Conservation (phyloP, 2,113 vertebrate genomes). For the Gopherus flavomarginatus region DNA sequence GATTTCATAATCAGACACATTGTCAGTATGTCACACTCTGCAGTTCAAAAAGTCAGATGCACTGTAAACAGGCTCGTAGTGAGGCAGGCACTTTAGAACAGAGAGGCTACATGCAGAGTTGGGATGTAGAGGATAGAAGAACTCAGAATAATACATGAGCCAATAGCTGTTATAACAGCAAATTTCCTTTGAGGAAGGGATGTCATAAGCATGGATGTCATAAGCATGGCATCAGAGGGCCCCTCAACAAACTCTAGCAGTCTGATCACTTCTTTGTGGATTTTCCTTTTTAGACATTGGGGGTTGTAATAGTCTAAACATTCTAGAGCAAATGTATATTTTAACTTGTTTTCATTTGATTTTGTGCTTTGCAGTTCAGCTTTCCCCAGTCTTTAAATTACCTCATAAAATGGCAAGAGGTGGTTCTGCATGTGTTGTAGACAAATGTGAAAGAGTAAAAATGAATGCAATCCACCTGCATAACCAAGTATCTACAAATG, state of each 20-base stretch:
- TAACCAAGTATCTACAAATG: not conserved
- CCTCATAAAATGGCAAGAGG: not conserved
- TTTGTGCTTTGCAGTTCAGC: not conserved
- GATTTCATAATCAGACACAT: slow-evolving; percentile 43
- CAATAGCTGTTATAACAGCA: slow-evolving; percentile 31
- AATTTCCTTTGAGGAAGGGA: slow-evolving; percentile 37
- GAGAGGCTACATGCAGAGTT: slow-evolving; percentile 22
- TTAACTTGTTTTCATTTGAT: not conserved
- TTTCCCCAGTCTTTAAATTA: not conserved
- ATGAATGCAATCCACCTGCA: not conserved
- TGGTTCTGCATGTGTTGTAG: fast-evolving
- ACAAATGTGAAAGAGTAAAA: not conserved
- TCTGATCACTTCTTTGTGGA: not conserved
- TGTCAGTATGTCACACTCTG: slow-evolving; percentile 32
- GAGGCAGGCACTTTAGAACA: slow-evolving; percentile 9
- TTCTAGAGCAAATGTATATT: not conserved
- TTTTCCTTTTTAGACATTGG: not conserved
- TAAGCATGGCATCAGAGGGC: slow-evolving; percentile 1
- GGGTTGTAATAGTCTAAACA: not conserved
- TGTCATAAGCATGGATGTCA: not conserved
- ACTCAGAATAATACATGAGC: slow-evolving; percentile 60
- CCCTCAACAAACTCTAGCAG: not conserved
- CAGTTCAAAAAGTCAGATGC: slow-evolving; percentile 56
- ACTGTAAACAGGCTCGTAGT: slow-evolving; percentile 44
- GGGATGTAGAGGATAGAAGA: not conserved